Base-by-base conservation (phyloP, 1,140 invertebrate genomes). In the Caenorhabditis tropicalis region DNA sequence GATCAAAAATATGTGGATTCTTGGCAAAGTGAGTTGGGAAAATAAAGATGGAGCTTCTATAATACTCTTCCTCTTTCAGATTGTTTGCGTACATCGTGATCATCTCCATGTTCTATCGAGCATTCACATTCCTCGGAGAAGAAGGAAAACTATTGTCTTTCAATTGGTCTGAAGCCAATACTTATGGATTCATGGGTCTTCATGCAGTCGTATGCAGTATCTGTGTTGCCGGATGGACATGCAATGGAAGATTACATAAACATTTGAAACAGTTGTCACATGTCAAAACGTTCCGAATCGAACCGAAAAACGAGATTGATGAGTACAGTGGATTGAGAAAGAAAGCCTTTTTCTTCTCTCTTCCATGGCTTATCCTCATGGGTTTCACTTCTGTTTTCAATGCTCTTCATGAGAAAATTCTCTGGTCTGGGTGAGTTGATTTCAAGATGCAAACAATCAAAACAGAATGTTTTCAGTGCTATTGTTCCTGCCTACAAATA, bases 301-400 rank as follows among this genome's bases (percentile, higher is more conserved):
- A 74, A 29, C 33, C 33, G 33, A 43, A 74, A n/a, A 36, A 74
- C 3, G 36, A 74, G n/a, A 43, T 74, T 24, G 65, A 74, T 24
- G 65, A 74, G 1, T 74, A 74, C 36, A n/a, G 36, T 24, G 65
- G 65, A 46, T 46, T 74, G 36, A 74, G 65, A 46, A 74, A 74
- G 36, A 74, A 74, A 24, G 36, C 36, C 10, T 43, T 39, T 21
- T 43, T 74, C n/a, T 74, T 39, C 36, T 43, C 65, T 33, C 15
- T 74, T 33, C 65, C 65, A n/a, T 74, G 33, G 36, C 5, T 74
- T 33, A n/a, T 15, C 3, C 24, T 36, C 24, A 19, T 74, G 1
- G 33, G 10, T 36, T 74, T 43, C 9, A 43, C 65, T 39, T 19
- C 33, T 24, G 3, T 74, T 12, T 74, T 43, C 65, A 74, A 74